Percentiles rank a stretch among this genome's conserved stretches.
These are phyloP conservation scores for Thecophora atra DNA, from an alignment of 2,888 invertebrate species.

Conservation along the genomic window DNA sequence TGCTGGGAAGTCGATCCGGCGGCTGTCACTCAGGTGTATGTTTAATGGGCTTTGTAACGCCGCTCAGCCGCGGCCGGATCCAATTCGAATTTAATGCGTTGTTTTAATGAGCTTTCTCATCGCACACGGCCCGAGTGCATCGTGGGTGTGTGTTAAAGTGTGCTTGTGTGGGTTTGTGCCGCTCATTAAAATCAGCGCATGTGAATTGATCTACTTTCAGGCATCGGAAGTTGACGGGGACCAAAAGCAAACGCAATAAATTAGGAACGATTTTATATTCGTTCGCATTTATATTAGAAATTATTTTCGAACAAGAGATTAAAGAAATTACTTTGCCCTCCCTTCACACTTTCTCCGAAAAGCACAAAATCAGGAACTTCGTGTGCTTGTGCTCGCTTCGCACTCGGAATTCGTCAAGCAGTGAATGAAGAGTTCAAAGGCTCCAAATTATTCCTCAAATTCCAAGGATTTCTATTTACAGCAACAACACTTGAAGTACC, in stretches of 20 bases:
- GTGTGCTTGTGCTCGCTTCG: too few species aligned
- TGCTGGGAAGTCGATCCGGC: not conserved
- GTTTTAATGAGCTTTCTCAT: constrained; percentile 30
- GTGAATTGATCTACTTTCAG: not conserved
- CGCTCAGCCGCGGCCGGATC: not conserved
- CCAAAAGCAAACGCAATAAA: not conserved
- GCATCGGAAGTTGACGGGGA: not conserved
- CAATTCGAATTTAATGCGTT: constrained; percentile 19
- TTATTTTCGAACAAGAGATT: not conserved
- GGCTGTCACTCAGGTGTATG: not conserved
- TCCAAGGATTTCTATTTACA: too few species aligned
- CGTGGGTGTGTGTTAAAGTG: constrained; percentile 3
- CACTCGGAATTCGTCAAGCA: too few species aligned
- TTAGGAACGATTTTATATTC: not conserved
- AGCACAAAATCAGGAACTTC: too few species aligned
- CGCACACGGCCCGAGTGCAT: too few species aligned
- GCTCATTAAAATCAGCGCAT: constrained; percentile 17
- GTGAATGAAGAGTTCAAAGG: too few species aligned
- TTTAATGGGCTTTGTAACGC: not conserved
- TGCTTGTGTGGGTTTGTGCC: not conserved
- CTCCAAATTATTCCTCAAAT: too few species aligned
- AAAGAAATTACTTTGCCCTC: too few species aligned
- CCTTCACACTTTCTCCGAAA: too few species aligned
- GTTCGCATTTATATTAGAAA: constrained; percentile 20
- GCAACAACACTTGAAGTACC: too few species aligned